Base-by-base conservation (phyloP, 2,113 vertebrate genomes). In the Hemichromis elongatus region DNA sequence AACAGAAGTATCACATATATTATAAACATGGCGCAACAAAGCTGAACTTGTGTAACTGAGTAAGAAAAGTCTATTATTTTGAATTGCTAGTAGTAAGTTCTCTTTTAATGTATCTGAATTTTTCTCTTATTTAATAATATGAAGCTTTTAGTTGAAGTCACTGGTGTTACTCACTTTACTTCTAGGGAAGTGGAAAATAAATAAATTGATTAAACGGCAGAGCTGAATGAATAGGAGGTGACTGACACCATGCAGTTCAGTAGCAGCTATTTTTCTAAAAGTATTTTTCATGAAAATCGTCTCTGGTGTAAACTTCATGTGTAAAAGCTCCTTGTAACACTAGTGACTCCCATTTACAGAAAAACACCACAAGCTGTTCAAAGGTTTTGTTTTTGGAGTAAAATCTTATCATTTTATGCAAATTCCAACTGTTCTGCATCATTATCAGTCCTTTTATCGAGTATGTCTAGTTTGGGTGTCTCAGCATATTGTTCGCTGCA, bases 101-200 rank as follows among this genome's bases (percentile, higher is more conserved):
- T 33, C 4, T 33, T 33, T 33, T 6, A 10, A 1, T 63, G 37
- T 63, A 63, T 63, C 59, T n/a, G 59, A 37, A 63, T 37, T 21
- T 35, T 12, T 66, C 35, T 66, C 19, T 66, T 66, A 40, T 40
- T 66, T 40, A 40, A 66, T 66, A 21, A 40, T 66, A 21, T 40
- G 35, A 66, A 40, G 35, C 35, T 66, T 66, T 66, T 66, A 40
- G 61, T 21, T 66, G 37, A 66, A 66, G 33, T 66, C 61, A 66
- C 35, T 66, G 35, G 61, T 21, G 61, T 66, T 37, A 0, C 61
- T 21, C 61, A 66, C 61, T 66, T 66, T 66, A 66, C 61, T 40
- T 66, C 21, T 21, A 66, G 61, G 19, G 35, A 40, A 66, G 33
- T 66, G 0, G 11, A 40, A 66, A 2, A 66, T 40, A 66, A 40